Evolutionary conservation across 2,888 invertebrate species (phyloP).

Genomic region (Pteria penguin): DNA sequence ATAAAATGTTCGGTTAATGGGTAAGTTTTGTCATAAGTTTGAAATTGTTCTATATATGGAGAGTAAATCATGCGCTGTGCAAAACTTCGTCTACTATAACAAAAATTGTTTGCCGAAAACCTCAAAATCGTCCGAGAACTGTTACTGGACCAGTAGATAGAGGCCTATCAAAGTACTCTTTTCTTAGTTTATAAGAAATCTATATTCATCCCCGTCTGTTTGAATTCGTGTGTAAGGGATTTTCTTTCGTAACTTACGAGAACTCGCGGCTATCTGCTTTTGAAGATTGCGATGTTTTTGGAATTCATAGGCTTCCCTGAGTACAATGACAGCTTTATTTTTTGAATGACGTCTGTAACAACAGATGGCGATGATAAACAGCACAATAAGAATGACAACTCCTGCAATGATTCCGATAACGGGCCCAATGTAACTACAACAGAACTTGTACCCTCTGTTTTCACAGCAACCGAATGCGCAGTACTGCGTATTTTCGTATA

Average conservation of each 20-base stretch:
- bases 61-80: too few species aligned
- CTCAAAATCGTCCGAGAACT: too few species aligned
- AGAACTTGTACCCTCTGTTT: constrained; percentile 6
- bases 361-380: constrained; percentile 13
- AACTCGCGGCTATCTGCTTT: neutral
- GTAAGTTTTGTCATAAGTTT: too few species aligned
- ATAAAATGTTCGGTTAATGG: too few species aligned
- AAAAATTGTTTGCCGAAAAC: too few species aligned
- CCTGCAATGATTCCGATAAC: constrained; percentile 23
- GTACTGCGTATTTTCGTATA: constrained; percentile 18
- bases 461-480: constrained; percentile 35
- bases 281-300: neutral
- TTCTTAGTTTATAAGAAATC: too few species aligned
- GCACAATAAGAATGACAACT: constrained; percentile 19
- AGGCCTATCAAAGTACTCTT: too few species aligned
- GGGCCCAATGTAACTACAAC: constrained; percentile 23
- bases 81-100: too few species aligned
- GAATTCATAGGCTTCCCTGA: neutral
- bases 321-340: neutral
- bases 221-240: too few species aligned
- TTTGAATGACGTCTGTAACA: neutral
- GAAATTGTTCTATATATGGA: too few species aligned
- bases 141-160: too few species aligned
- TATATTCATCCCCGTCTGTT: too few species aligned
- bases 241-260: neutral